Conservation (phyloP, 2,113 vertebrate species). For the Melierax canorus region DNA sequence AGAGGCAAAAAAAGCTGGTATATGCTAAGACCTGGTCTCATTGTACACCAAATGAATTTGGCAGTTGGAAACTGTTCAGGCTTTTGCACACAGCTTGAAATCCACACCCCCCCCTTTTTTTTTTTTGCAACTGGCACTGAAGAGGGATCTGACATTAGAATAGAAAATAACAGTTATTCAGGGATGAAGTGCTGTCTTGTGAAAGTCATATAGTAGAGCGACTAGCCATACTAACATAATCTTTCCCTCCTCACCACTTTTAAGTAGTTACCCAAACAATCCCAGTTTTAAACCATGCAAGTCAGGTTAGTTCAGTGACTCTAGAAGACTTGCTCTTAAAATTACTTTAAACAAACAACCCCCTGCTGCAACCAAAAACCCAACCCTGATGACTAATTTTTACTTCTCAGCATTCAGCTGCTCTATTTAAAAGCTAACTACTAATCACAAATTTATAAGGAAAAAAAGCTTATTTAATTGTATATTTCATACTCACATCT, state of each 20-base stretch:
- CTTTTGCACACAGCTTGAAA: background rate
- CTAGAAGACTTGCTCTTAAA: background rate
- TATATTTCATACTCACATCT: slow-evolving; percentile 83
- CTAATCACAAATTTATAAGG: background rate
- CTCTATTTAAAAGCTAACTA: background rate
- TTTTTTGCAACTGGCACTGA: background rate
- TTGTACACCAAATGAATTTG: background rate
- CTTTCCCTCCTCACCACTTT: background rate
- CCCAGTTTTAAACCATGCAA: background rate
- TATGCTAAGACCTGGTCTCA: background rate
- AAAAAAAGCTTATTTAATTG: background rate
- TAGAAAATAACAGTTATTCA: background rate
- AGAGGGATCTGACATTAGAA: background rate
- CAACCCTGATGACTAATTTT: background rate
- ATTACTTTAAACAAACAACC: background rate
- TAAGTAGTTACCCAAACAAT: background rate
- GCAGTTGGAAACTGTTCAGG: background rate
- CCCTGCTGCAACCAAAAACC: background rate
- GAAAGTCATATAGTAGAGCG: background rate
- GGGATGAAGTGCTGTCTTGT: background rate
- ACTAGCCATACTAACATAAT: background rate
- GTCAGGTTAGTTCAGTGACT: background rate
- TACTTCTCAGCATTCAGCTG: background rate
- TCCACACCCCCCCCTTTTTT: fast-evolving
- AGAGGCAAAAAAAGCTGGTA: background rate